Evolutionary conservation across 2,888 invertebrate species (phyloP), one percentile per base, ranked within the genome.

Genomic region (Abrostola tripartita): DNA sequence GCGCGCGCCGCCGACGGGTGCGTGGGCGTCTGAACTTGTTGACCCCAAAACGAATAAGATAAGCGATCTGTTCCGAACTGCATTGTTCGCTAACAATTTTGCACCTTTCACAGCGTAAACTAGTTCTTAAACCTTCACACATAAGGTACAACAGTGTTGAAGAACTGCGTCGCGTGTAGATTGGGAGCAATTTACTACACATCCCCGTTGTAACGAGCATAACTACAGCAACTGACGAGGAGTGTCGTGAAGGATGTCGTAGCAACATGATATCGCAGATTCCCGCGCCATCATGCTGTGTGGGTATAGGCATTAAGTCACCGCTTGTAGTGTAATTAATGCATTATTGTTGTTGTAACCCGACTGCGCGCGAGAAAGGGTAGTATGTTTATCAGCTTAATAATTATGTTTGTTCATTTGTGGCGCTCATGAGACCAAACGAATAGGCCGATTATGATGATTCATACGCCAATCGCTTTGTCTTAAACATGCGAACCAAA

Each of bases 41-140:
- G 84, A 84, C 87, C 87, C 81, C 81, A 85, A 85, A 83, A 81
- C 76, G 55, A 83, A 86, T 81, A 75, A 85, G 85, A 87, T 84
- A 86, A 88, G 68, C 69, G 78, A 54, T 60, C 67, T 78, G 77
- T 84, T 83, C 83, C 82, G 66, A 70, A 73, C 76, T 65, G 63
- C 61, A 66, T 61, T 66, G 60, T 59, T 68, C 59, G 54, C 56
- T 35, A 47, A 60, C 63, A 58, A 57, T 65, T 59, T 47, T 52
- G 11, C 44, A 49, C 14, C 42, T 51, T 40, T 42, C 47, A 9
- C 61, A 61, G 10, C 54, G 35, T 12, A 63, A 62, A 55, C 40
- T 67, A 51, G 61, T 53, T 54, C 56, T 67, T 76, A 76, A 65
- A 9, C 5, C 7, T 1, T 11, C 38, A 8, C 5, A 8, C 37